phyloP scores from a whole-genome alignment of 2,797 vertebrate species.

The Crenuchus spilurus region DNA sequence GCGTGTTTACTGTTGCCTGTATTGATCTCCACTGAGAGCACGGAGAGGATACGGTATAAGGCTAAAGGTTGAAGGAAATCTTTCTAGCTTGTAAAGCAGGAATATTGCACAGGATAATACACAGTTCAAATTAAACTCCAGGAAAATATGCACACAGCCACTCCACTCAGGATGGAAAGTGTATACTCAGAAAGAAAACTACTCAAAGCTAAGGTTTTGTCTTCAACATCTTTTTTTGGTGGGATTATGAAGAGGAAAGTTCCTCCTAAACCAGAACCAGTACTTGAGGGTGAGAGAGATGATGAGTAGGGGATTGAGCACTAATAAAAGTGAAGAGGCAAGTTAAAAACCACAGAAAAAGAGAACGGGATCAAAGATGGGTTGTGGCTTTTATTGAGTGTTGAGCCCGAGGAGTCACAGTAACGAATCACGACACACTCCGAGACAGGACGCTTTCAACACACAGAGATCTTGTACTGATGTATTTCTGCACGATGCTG shows the following conservation, averaged over 20 bases:
- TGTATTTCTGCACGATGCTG: slow-evolving; percentile 10
- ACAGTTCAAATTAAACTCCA: not conserved
- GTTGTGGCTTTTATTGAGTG: slow-evolving; percentile 31
- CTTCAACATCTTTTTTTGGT: not conserved
- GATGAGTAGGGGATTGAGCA: not conserved
- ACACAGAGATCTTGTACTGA: slow-evolving; percentile 25
- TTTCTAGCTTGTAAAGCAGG: not conserved
- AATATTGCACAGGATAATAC: not conserved
- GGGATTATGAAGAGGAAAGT: not conserved
- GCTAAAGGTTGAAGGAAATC: not conserved
- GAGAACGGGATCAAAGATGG: slow-evolving; percentile 26
- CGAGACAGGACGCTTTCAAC: slow-evolving; percentile 29
- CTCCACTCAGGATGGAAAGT: not conserved
- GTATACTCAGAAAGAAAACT: not conserved
- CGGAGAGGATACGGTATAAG: not conserved
- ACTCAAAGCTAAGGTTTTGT: not conserved
- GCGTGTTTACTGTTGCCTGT: slow-evolving; percentile 23
- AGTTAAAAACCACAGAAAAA: slow-evolving; percentile 18
- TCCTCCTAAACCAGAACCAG: not conserved
- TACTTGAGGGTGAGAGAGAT: not conserved
- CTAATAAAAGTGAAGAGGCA: slow-evolving; percentile 25
- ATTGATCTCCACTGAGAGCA: slow-evolving; percentile 39
- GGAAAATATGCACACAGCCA: not conserved
- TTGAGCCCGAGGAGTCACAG: slow-evolving; percentile 14
- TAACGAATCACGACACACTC: slow-evolving; percentile 9